Evolutionary conservation across 2,888 invertebrate species (phyloP).

Genomic region (Cyclophora punctaria): DNA sequence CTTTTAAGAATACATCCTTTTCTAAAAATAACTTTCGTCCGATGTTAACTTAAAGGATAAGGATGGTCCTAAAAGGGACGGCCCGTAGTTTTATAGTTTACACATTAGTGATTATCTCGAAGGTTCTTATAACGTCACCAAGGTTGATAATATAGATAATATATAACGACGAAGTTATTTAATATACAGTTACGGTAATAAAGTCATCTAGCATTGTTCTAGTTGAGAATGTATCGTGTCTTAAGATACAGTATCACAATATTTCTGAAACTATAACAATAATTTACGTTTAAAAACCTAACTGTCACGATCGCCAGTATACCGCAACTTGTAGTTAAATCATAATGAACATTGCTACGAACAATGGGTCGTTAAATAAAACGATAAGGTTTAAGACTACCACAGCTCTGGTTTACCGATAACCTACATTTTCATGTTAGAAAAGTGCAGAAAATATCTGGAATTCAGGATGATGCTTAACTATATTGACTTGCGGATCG

Average conservation of each 20-base stretch:
- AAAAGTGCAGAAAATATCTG: slow-evolving; percentile 9
- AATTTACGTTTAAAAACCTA: not conserved
- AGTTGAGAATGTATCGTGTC: not conserved
- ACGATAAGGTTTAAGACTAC: slow-evolving; percentile 61
- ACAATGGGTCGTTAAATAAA: slow-evolving; percentile 62
- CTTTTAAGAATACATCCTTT: too few relatives aligned
- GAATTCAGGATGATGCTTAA: not conserved
- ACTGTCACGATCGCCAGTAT: slow-evolving; percentile 1
- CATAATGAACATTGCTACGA: slow-evolving; percentile 36
- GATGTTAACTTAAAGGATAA: too few relatives aligned
- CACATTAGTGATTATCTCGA: too few relatives aligned
- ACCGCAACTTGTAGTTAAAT: slow-evolving; percentile 14
- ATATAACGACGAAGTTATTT: not conserved
- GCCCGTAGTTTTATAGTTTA: too few relatives aligned
- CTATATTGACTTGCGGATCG: too few relatives aligned
- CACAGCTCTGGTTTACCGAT: slow-evolving; percentile 49
- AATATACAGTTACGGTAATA: not conserved
- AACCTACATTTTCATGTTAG: slow-evolving; percentile 45
- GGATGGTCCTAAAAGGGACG: too few relatives aligned
- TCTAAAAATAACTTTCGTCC: too few relatives aligned
- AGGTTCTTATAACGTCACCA: too few relatives aligned
- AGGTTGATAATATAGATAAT: too few relatives aligned
- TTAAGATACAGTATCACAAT: slow-evolving; percentile 1
- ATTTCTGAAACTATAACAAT: not conserved
- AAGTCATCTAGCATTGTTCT: slow-evolving; percentile 1